Evolutionary conservation across 2,797 vertebrate genomes (phyloP).

Genomic region (Vultur gryphus): DNA sequence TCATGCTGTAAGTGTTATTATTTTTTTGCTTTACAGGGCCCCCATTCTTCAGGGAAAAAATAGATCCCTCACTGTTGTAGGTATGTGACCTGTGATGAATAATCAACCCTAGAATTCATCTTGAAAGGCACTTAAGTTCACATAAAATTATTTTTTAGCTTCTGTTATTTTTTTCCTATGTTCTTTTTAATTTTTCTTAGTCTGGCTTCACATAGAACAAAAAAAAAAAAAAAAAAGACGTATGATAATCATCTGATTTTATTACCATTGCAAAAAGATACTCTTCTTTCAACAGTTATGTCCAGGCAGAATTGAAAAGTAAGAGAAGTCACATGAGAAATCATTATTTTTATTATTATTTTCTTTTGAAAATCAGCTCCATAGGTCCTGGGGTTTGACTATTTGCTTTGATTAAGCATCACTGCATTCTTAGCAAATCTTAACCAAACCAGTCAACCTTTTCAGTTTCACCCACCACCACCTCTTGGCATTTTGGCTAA

Average conservation of each 20-base stretch:
- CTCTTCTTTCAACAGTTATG: not conserved
- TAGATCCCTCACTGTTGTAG: not conserved
- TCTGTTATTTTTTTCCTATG: not conserved
- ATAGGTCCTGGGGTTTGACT: not conserved
- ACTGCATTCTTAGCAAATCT: not conserved
- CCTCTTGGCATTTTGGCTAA: not conserved
- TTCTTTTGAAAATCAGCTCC: not conserved
- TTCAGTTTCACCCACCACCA: not conserved
- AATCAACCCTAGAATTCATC: not conserved
- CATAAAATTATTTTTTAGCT: not conserved
- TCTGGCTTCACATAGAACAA: not conserved
- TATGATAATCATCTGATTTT: not conserved
- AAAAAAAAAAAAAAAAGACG: rapidly evolving
- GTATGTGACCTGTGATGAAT: not conserved
- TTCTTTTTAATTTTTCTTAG: not conserved
- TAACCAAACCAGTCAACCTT: not conserved
- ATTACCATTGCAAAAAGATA: not conserved
- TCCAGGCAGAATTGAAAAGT: not conserved
- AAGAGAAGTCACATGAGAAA: not conserved
- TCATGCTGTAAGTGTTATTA: not conserved
- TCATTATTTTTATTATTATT: not conserved
- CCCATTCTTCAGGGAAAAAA: not conserved
- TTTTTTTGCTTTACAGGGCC: not conserved
- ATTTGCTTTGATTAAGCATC: conserved; percentile 26
- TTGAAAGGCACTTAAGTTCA: not conserved